Evolutionary conservation across 2,113 vertebrate species (phyloP), one percentile per base, ranked within the genome.

Genomic region (Gobiocypris rarus): DNA sequence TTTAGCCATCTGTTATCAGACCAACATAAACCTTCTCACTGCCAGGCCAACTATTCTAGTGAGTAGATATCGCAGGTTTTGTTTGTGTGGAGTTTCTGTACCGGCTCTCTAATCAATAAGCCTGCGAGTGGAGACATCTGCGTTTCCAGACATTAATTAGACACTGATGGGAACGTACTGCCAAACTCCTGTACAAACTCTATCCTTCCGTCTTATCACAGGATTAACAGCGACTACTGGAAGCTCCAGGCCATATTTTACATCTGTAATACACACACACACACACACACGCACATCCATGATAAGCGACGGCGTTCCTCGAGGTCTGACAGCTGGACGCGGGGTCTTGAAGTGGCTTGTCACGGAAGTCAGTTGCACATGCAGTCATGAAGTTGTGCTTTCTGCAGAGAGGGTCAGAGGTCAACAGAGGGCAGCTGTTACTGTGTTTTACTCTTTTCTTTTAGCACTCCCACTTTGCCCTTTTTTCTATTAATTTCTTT

Each of bases 1-100:
- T 45, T 71, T 45, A 71, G 41, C 69, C 69, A 71, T 71, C 69
- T 71, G 69, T 45, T 45, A 71, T 71, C 69, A 71, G 22, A 71
- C 38, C 69, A 45, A 41, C 38, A 71, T 22, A 71, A 71, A 45
- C 69, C 38, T 71, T 1, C 69, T 43, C 69, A 7, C 2, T 71
- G 69, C 22, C 69, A 71, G 67, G 10, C 22, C 2, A 45, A 24
- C 69, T 71, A 24, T 45, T 71, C 11, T 43, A 38, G 31, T 67
- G 4, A 67, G 28, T 9, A 45, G 22, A 45, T 45, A 43, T 3
- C 10, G 1, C 38, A 71, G 69, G 69, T 71, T 45, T 38, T 71
- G 69, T 71, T 71, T 71, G 38, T 71, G 41, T 71, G 50, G 24
- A 14, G 75, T n/a, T 76, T 58, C 17, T 75, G 71, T 74, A 74